Conservation (phyloP, 1,140 invertebrate species). For the Nylanderia fulva region DNA sequence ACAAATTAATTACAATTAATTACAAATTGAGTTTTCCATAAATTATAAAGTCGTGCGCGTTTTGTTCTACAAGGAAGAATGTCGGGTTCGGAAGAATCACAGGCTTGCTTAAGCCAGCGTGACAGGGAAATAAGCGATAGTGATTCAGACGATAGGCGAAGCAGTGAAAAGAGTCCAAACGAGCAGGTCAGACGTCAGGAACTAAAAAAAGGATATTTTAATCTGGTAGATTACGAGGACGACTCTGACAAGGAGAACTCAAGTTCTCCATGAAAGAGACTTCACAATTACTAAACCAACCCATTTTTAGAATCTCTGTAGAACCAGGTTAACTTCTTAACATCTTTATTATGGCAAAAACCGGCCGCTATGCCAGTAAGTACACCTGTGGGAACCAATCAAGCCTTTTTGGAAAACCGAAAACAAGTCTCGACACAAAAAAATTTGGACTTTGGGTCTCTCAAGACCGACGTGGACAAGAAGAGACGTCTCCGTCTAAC, state of each 20-base stretch:
- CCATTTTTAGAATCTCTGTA: not conserved
- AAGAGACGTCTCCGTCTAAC: not conserved
- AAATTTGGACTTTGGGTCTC: not conserved
- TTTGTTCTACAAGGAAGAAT: not conserved
- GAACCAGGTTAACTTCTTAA: not conserved
- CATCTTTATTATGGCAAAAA: not conserved
- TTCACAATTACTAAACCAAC: not conserved
- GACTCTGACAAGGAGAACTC: not conserved
- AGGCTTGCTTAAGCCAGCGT: not conserved
- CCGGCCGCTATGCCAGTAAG: not conserved
- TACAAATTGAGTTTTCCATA: no score
- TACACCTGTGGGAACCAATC: not conserved
- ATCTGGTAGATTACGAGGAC: conserved; percentile 4
- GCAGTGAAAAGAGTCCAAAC: not conserved
- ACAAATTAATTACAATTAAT: not conserved
- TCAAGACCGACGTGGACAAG: not conserved
- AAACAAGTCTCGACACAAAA: not conserved
- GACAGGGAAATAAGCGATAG: not conserved
- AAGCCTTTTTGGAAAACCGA: not conserved
- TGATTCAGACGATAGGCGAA: not conserved
- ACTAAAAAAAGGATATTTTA: not conserved
- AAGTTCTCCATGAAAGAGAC: not conserved
- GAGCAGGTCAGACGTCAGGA: not conserved
- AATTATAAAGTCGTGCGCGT: not conserved
- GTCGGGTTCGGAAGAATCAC: conserved; percentile 1